Base-by-base conservation (phyloP, 2,113 vertebrate species). In the Sturnira hondurensis region DNA sequence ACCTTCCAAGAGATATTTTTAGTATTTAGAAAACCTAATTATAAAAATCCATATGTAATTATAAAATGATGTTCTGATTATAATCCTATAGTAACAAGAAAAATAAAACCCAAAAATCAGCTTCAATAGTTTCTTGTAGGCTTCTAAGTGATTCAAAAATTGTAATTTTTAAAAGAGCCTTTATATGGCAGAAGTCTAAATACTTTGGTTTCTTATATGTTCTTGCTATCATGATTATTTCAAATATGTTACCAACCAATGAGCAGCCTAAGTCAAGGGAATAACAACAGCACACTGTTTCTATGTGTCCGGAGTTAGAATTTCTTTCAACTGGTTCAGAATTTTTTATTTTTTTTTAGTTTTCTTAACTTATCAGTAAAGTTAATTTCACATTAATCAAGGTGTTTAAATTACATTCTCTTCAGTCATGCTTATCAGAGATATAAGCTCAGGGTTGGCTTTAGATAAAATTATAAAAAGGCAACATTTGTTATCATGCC, bases 401-500 rank as follows among this genome's bases (percentile, higher is more conserved):
- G 3, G 1, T 67, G 38, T 80, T 52, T 78, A 81, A 61, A 61
- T 70, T 16, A 22, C 38, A 94, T 93, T 83, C 50, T 85, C 33
- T 68, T 93, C 84, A 92, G n/a, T 89, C 73, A 47, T 41, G 26
- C 24, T 73, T 78, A 77, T 13, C 43, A 86, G 45, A 19, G 43
- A 68, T 33, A 91, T 17, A 77, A 70, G 85, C 14, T 47, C 20
- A 91, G 50, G 19, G 15, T 16, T 82, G 31, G 47, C 24, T 54
- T 93, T 58, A 85, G 70, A 78, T 70, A 91, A 96, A 87, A 63
- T 65, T 77, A 1, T 65, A 45, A 52, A 96, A 80, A 65, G n/a
- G 45, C 50, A 83, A 47, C 78, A 74, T 92, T 93, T 76, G 17
- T 68, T 93, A 73, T 50, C 26, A 61, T 50, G n/a, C 2, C 8